Evolutionary conservation across 2,113 vertebrate genomes (phyloP), one percentile per base, ranked within the genome.

Genomic region (Bungarus multicinctus): DNA sequence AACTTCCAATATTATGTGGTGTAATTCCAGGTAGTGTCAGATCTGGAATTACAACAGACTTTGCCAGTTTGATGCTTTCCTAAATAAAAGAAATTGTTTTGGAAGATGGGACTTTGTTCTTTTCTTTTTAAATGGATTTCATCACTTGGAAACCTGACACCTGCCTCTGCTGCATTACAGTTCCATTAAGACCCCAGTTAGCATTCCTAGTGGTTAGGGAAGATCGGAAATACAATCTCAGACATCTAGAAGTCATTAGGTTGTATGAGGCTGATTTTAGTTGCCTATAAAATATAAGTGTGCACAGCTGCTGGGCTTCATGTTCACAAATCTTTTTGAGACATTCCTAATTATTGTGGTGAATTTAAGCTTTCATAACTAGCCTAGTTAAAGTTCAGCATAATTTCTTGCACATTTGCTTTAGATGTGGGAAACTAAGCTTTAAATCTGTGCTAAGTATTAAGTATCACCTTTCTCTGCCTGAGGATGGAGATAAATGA

Each of bases 281-380:
- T 85, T 94, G 94, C 94, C 95, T 94, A 88, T 14, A 91, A 96
- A 96, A 96, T 95, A 74, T 95, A 95, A 96, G 94, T 94, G 96
- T 69, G 88, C 53, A 12, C 50, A 55, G 94, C 96, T 93, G 93
- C 4, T 27, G 58, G 93, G 54, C 69, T 45, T 91, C n/a, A 89
- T 95, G 9, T 10, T 93, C 95, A 93, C 95, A 95, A 92, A n/a
- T 50, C 88, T 94, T 85, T 89, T 89, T 95, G 89, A 95, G 92
- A 93, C 93, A 25, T 91, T 89, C 86, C 94, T 92, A 94, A 94
- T 90, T 90, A 89, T 88, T 95, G 88, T 54, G 74, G 88, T 88
- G 58, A n/a, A 90, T 2, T 93, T 1, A 22, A 94, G 92, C 74
- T 93, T 93, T 90, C 94, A 89, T 47, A 93, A 93, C 86, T 91